Conservation (phyloP, 2,888 invertebrate species). For the Tortricodes alternella region DNA sequence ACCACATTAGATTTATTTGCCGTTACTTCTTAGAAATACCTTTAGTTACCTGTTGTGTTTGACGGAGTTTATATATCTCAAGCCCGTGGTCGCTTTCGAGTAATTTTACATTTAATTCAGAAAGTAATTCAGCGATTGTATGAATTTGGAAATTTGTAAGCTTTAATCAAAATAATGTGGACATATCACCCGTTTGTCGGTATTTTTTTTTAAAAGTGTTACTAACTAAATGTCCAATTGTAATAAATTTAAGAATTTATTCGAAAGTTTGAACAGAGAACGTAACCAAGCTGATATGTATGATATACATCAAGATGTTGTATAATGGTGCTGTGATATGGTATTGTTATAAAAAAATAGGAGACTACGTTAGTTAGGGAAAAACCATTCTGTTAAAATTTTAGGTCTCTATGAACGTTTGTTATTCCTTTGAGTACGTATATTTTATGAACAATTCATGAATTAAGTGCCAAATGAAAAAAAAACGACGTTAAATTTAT, state of each 20-base stretch:
- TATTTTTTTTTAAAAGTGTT: constrained; percentile 40
- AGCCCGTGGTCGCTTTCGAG: constrained; percentile 31
- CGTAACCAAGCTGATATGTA: constrained; percentile 54
- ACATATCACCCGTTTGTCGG: constrained; percentile 57
- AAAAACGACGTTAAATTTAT: constrained; percentile 1
- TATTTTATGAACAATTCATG: not conserved
- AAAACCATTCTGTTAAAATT: constrained; percentile 43
- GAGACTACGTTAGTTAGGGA: constrained; percentile 48
- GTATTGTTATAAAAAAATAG: constrained; percentile 57
- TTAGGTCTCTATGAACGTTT: constrained; percentile 34
- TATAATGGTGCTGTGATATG: constrained; percentile 68
- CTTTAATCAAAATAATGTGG: constrained; percentile 68
- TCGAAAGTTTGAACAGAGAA: constrained; percentile 40
- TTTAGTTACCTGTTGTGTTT: constrained; percentile 44
- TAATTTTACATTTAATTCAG: not conserved
- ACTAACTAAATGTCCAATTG: constrained; percentile 54
- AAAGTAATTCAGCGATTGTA: constrained; percentile 28
- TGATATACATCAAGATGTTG: constrained; percentile 55
- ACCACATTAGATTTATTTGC: constrained; percentile 57
- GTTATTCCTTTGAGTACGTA: constrained; percentile 13
- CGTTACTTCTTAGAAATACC: constrained; percentile 43
- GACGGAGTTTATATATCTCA: constrained; percentile 27
- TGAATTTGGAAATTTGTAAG: constrained; percentile 52
- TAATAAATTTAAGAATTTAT: constrained; percentile 47
- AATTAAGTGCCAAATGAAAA: constrained; percentile 18